Evolutionary conservation across 2,797 vertebrate genomes (phyloP), one percentile per base, ranked within the genome.

Genomic region (Takifugu rubripes): DNA sequence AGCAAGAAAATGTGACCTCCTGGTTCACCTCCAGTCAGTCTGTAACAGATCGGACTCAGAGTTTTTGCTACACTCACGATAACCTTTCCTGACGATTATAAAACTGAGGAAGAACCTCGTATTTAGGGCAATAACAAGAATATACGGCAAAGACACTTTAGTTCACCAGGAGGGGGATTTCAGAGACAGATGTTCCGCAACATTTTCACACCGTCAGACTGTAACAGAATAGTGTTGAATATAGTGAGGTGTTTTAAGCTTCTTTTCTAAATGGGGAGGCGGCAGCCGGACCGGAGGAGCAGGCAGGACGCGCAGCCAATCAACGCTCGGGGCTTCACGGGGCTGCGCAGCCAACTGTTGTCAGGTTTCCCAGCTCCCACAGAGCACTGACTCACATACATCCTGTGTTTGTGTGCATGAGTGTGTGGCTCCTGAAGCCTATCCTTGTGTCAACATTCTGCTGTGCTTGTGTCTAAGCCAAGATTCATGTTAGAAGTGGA

Each of bases 281-380:
- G 51, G 66, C 49, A 66, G 64, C 66, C 36, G 45, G 68, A 77
- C 68, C 68, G 67, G 57, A 75, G 76, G 71, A 74, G 51, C 53
- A 25, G 29, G 70, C 15, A 49, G 71, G 71, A 31, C 57, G 47
- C 43, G 63, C 49, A 61, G 53, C 56, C 72, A 64, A 78, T 70
- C 66, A 75, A 62, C 53, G 59, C 70, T 80, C 78, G 81, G 59
- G 74, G 87, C 83, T 88, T 88, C 71, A 83, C 85, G 69, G 55
- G 17, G 56, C 60, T 68, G 64, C 61, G 66, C 40, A 49, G 56
- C 68, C 59, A 31, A 64, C 57, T 70, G 67, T 66, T 70, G 66
- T 75, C 69, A 64, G 59, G 79, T 81, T 81, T 70, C 68, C 56
- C 56, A 60, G 49, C 61, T 60, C 49, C 59, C 17, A 60, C 44